Evolutionary conservation across 2,888 invertebrate species (phyloP), one percentile per base, ranked within the genome.

Genomic region (Branchipolynoe longqiensis): DNA sequence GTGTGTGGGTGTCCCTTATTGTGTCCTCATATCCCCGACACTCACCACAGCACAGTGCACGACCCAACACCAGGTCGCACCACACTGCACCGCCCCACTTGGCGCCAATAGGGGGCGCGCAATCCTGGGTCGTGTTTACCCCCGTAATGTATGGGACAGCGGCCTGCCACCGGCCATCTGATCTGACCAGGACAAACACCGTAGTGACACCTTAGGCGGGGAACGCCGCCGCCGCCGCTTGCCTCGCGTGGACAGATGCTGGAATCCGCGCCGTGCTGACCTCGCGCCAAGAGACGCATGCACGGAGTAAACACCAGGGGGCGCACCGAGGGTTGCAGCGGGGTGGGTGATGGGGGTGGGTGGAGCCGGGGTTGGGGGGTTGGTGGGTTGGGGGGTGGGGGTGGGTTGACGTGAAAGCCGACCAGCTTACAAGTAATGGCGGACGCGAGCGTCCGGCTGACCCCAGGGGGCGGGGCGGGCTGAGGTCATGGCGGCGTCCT

Each of bases 381-480:
- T n/a, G n/a, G n/a, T n/a, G n/a, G n/a, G n/a, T n/a, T n/a, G n/a
- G n/a, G n/a, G n/a, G n/a, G 33, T 38, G 38, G 69, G 36, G 58
- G 12, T 14, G 36, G 69, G 38, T 36, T 33, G 69, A 33, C 69
- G 38, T 69, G 69, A 69, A 69, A 69, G 38, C 69, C 36, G 69
- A 69, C 22, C 69, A 33, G 69, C 69, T 69, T 69, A 33, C n/a
- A 38, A 69, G 69, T 69, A 69, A 69, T 69, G 69, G 69, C 22
- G 22, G 69, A 38, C 18, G 36, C n/a, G n/a, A n/a, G 38, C 3
- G 69, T 36, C 69, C 38, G 38, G 33, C 69, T 69, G 69, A 69
- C 69, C 33, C 69, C 69, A 18, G 69, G 69, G 38, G 69, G 38
- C 36, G 8, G 69, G 69, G 36, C 2, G 6, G 38, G 38, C 3